These are phyloP conservation scores for Protonibea diacanthus DNA, from an alignment of 2,797 vertebrate genomes.

Conservation along the genomic window DNA sequence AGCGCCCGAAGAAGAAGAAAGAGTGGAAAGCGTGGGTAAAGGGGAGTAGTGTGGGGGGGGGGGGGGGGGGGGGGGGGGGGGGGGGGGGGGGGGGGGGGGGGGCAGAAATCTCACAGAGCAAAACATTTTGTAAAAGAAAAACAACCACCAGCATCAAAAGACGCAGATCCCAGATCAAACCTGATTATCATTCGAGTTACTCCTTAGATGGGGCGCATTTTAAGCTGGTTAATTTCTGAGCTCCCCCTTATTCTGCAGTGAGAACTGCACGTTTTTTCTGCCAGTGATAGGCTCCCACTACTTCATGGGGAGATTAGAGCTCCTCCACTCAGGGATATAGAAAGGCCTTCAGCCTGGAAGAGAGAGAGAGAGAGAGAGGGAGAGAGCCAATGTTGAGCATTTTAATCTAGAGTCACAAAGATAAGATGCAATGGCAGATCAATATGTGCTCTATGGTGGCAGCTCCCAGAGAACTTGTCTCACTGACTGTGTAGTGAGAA, in stretches of 20 bases:
- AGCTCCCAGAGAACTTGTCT: conserved; percentile 81
- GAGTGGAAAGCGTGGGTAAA: conserved; percentile 21
- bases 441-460: conserved; percentile 82
- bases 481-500: conserved; percentile 72
- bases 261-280: conserved; percentile 62
- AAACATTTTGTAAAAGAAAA: conserved; percentile 44
- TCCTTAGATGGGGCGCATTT: conserved; percentile 60
- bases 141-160: conserved; percentile 53
- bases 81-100: conserved; percentile 6
- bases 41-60: not conserved
- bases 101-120: conserved; percentile 28
- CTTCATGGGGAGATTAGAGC: conserved; percentile 86
- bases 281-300: conserved; percentile 76
- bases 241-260: conserved; percentile 45
- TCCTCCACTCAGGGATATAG: conserved; percentile 84
- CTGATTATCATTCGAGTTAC: conserved; percentile 67
- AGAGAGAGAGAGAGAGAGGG: conserved; percentile 61
- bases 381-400: conserved; percentile 79
- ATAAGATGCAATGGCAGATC: conserved; percentile 87
- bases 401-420: conserved; percentile 85
- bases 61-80: conserved; percentile 5
- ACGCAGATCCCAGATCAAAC: conserved; percentile 52
- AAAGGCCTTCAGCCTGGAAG: conserved; percentile 85
- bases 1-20: conserved; percentile 54
- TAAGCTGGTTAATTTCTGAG: conserved; percentile 71